Evolutionary conservation across 2,888 invertebrate species (phyloP).

Genomic region (Aquatica leii): DNA sequence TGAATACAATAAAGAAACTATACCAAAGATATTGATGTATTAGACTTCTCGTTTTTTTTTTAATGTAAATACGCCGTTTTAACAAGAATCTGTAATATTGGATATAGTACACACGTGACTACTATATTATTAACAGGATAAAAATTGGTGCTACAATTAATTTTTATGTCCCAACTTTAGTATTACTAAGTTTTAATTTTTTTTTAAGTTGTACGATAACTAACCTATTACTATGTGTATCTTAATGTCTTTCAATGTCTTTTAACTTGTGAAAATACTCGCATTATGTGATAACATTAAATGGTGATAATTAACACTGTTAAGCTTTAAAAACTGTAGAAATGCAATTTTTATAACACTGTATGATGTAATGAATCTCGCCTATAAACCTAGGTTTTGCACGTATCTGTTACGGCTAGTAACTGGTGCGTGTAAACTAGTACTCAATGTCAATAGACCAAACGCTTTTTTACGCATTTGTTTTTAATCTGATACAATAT

Average conservation of each 20-base stretch:
- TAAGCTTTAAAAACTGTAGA: neutral
- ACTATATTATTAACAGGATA: slow-evolving; percentile 2
- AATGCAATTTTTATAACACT: neutral
- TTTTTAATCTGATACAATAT: too few relatives aligned
- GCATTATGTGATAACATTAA: slow-evolving; percentile 58
- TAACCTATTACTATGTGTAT: neutral
- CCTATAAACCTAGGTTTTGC: slow-evolving; percentile 1
- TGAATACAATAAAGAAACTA: slow-evolving; percentile 22
- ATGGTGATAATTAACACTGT: slow-evolving; percentile 32
- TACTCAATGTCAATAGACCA: too few relatives aligned
- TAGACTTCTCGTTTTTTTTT: slow-evolving; percentile 17
- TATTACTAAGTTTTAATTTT: neutral
- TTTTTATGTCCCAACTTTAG: slow-evolving; percentile 7
- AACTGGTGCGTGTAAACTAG: too few relatives aligned
- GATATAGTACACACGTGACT: slow-evolving; percentile 13
- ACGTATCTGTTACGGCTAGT: neutral
- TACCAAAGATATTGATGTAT: slow-evolving; percentile 38
- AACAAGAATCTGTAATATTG: slow-evolving; percentile 20
- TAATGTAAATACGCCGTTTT: slow-evolving; percentile 28
- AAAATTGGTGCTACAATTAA: slow-evolving; percentile 26
- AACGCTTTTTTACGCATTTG: too few relatives aligned
- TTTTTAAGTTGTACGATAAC: too few relatives aligned
- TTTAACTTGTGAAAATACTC: slow-evolving; percentile 52
- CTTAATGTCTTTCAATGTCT: slow-evolving; percentile 44
- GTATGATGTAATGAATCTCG: slow-evolving; percentile 6